Conservation (phyloP, 1,140 invertebrate species). For the Maconellicoccus hirsutus region DNA sequence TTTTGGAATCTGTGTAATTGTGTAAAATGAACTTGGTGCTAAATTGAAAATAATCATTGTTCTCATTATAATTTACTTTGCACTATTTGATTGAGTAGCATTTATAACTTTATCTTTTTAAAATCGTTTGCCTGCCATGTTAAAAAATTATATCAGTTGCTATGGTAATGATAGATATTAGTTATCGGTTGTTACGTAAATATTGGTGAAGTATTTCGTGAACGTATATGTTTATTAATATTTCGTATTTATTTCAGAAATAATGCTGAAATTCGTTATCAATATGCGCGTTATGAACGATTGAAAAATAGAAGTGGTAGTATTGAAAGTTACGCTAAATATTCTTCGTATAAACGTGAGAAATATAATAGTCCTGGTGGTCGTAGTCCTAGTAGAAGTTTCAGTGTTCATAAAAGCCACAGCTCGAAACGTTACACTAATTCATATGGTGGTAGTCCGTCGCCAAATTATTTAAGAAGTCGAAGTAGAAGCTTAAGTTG, state of each 20-base stretch:
- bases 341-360: not conserved
- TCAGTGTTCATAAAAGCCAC: not conserved
- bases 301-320: conserved; percentile 1
- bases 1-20: too few relatives aligned
- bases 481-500: not conserved
- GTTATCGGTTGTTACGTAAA: not conserved
- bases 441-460: not conserved
- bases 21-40: too few relatives aligned
- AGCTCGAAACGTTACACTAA: not conserved
- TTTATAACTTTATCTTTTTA: too few relatives aligned
- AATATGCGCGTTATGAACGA: not conserved
- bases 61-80: too few relatives aligned
- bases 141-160: too few relatives aligned
- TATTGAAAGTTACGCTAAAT: not conserved
- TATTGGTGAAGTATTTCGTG: not conserved
- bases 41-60: too few relatives aligned
- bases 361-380: not conserved
- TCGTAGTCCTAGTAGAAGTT: conserved; percentile 11
- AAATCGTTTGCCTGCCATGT: too few relatives aligned
- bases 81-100: too few relatives aligned
- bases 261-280: not conserved
- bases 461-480: not conserved
- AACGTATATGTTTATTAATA: not conserved
- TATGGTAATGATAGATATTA: not conserved
- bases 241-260: not conserved